These are phyloP conservation scores for Oreonectes daqikongensis DNA, from an alignment of 2,797 vertebrate genomes.

Conservation along the genomic window DNA sequence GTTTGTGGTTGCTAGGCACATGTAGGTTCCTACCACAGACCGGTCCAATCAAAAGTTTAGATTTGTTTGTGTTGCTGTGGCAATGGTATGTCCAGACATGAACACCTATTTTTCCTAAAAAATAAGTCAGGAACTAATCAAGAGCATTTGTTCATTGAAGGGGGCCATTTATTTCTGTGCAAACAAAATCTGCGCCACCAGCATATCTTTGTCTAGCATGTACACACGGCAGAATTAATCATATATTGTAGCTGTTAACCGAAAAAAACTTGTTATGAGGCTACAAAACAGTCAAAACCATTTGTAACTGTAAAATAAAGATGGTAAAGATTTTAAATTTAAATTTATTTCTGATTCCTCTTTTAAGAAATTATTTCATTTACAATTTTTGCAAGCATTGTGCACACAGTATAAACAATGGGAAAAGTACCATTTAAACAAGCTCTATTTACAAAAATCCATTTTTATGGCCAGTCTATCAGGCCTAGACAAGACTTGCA, in stretches of 20 bases:
- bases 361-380: too few relatives aligned
- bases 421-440: too few relatives aligned
- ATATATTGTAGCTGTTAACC: not conserved
- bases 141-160: slow-evolving; percentile 17
- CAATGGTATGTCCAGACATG: slow-evolving; percentile 51
- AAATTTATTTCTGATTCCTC: too few relatives aligned
- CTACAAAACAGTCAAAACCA: not conserved
- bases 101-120: slow-evolving; percentile 30
- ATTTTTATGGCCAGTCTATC: too few relatives aligned
- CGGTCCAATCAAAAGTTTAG: slow-evolving; percentile 48
- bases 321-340: too few relatives aligned
- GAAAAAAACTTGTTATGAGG: not conserved
- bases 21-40: slow-evolving; percentile 4
- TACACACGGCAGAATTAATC: not conserved
- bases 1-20: slow-evolving; percentile 41
- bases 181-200: not conserved
- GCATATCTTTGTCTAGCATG: not conserved
- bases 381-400: too few relatives aligned
- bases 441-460: too few relatives aligned
- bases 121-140: slow-evolving; percentile 31
- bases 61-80: slow-evolving; percentile 42
- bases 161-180: slow-evolving; percentile 6
- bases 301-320: not conserved
- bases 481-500: too few relatives aligned
- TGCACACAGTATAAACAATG: too few relatives aligned